phyloP scores from a whole-genome alignment of 1,140 invertebrate genomes.

The Procambarus clarkii region DNA sequence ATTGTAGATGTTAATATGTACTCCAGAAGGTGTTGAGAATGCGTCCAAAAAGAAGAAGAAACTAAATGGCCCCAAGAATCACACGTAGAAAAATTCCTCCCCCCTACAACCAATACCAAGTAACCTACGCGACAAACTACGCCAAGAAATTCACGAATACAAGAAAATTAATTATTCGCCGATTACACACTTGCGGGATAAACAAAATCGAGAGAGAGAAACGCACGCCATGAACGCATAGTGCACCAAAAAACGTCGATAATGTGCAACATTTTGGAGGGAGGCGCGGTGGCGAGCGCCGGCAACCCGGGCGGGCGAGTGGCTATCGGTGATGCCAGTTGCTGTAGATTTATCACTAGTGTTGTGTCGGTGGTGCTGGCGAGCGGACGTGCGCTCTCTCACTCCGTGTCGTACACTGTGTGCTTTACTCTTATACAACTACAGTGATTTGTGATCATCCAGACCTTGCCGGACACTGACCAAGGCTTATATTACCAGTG shows the following conservation, averaged over 20 bases:
- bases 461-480: conserved; percentile 7
- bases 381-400: conserved; percentile 47
- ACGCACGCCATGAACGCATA: conserved; percentile 21
- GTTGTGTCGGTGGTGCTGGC: conserved; percentile 55
- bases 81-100: too few species aligned
- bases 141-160: too few species aligned
- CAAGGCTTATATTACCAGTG: neutral
- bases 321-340: conserved; percentile 58
- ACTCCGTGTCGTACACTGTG: conserved; percentile 48
- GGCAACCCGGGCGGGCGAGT: conserved; percentile 34
- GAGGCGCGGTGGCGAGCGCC: conserved; percentile 29
- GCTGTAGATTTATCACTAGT: conserved; percentile 60
- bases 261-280: conserved; percentile 45
- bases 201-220: neutral
- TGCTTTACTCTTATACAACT: conserved; percentile 27
- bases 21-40: too few species aligned
- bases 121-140: too few species aligned
- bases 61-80: too few species aligned
- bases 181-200: neutral
- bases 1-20: too few species aligned
- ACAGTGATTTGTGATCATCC: conserved; percentile 24
- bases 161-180: neutral
- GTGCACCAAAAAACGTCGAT: conserved; percentile 49
- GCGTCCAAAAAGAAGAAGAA: too few species aligned
- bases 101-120: too few species aligned